Evolutionary conservation across 2,888 invertebrate genomes (phyloP), one percentile per base, ranked within the genome.

Genomic region (Taphrorychus bicolor): DNA sequence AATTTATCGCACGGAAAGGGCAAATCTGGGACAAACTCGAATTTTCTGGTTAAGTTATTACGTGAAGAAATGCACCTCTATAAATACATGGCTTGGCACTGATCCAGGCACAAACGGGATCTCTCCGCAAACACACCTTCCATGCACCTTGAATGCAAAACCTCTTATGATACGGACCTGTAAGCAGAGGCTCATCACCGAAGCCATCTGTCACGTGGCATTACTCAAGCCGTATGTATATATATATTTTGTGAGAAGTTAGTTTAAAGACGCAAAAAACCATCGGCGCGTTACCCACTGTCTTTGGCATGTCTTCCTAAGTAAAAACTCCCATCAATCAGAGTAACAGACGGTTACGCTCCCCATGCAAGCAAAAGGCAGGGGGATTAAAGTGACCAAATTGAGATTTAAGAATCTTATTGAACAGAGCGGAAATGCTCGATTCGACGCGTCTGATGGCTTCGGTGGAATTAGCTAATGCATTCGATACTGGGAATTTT

Each of bases 381-480:
- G 32, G 54, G 17, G 54, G 54, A 74, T 78, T 77, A 79, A 79
- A 79, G 78, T 78, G 78, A 76, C 78, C 76, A 78, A 78, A 79
- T 78, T 79, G 78, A 78, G 79, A 80, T 80, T 79, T 80, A 79
- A 80, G 78, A 77, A 76, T 79, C 79, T 79, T 76, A 78, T 78
- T 76, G 77, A 75, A 75, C 77, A 77, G 77, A 57, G 23, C 67
- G 59, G 67, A 62, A 62, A 60, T 17, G 58, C 58, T 63, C 53
- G 62, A 58, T 67, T 62, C 67, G 61, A 53, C 45, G 65, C 53
- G 53, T 59, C 57, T 64, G n/a, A n/a, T n/a, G 58, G n/a, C 40
- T 64, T 57, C 22, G 32, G 7, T 5, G 7, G 16, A 53, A 63
- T 57, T 21, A 51, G 56, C 61, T 32, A 32, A 32, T 32, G 61